Conservation (phyloP, 2,113 vertebrate genomes). For the Thinocorus orbignyianus region DNA sequence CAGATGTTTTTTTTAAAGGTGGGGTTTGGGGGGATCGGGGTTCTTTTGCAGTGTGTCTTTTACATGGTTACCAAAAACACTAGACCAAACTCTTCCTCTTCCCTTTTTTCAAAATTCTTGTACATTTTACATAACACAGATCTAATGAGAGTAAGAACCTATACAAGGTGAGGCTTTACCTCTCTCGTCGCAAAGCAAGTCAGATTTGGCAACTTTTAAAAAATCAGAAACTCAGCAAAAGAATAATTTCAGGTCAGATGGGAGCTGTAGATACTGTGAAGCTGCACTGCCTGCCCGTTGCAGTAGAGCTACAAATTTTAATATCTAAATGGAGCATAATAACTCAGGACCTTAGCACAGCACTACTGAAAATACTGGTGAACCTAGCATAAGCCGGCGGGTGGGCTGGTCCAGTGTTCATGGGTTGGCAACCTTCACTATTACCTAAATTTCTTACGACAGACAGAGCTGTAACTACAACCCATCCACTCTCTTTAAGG, state of each 20-base stretch:
- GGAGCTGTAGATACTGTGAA: not conserved
- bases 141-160: not conserved
- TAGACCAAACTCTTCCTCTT: not conserved
- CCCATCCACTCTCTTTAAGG: not conserved
- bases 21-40: accelerated
- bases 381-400: not conserved
- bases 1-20: not conserved
- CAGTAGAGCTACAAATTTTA: not conserved
- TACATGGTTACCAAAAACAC: not conserved
- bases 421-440: not conserved
- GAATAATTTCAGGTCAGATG: not conserved
- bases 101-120: not conserved
- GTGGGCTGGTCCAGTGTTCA: not conserved
- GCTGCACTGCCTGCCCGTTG: not conserved
- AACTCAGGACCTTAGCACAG: not conserved
- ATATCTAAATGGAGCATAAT: not conserved
- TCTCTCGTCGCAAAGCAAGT: not conserved
- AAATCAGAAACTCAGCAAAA: not conserved
- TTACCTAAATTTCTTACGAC: not conserved
- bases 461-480: not conserved
- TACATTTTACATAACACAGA: not conserved
- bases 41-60: not conserved
- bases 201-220: not conserved
- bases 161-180: not conserved
- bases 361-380: not conserved